A percentile compares a stretch with the other conserved stretches of the same genome.
phyloP scores from a whole-genome alignment of 2,113 vertebrate genomes.

The Alethe castanea region DNA sequence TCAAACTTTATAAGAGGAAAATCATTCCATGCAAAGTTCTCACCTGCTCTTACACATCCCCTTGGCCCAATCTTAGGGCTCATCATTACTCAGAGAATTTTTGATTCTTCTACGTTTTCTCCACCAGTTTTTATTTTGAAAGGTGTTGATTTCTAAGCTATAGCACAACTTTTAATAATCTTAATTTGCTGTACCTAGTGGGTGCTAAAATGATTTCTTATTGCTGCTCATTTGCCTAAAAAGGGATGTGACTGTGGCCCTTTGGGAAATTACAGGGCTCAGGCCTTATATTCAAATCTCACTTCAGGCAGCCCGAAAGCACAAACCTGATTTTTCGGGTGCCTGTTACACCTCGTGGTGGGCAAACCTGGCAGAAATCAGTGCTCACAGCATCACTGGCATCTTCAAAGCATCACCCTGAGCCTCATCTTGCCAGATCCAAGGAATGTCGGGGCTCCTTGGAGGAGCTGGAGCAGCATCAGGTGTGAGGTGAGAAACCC shows the following conservation, averaged over 20 bases:
- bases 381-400: rapidly evolving
- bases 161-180: neutral
- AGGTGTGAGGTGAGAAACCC: neutral
- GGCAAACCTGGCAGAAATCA: neutral
- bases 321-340: neutral
- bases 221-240: neutral
- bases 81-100: neutral
- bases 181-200: neutral
- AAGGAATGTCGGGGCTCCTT: rapidly evolving
- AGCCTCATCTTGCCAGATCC: neutral
- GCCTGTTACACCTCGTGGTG: neutral
- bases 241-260: neutral
- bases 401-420: neutral
- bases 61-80: neutral
- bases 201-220: neutral
- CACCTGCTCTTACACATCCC: neutral
- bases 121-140: neutral
- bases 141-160: neutral
- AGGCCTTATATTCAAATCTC: neutral
- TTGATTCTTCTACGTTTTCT: neutral
- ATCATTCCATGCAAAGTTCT: neutral
- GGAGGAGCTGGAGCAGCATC: rapidly evolving
- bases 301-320: neutral
- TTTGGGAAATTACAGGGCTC: neutral
- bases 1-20: neutral